Percentiles rank a stretch among this genome's conserved stretches.
Conservation (phyloP, 2,797 vertebrate genomes). For the Pangasius djambal region DNA sequence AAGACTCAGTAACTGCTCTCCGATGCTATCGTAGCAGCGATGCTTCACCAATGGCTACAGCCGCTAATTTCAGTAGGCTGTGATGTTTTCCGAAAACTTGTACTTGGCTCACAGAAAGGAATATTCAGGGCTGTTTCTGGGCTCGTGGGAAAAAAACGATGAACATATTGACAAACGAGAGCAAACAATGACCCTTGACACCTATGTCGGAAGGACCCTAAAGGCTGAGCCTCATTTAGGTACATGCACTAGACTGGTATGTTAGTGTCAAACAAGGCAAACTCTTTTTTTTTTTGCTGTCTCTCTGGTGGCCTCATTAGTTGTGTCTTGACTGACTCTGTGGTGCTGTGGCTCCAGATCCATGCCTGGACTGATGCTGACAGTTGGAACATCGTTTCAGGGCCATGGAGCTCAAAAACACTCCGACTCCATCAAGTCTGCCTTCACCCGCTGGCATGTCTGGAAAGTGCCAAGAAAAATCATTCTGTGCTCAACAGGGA, state of each 20-base stretch:
- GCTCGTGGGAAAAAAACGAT: not conserved
- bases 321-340: slow-evolving; percentile 48
- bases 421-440: slow-evolving; percentile 72
- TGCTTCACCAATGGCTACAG: slow-evolving; percentile 10
- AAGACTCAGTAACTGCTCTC: slow-evolving; percentile 6
- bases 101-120: not conserved
- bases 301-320: slow-evolving; percentile 80
- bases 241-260: slow-evolving; percentile 12
- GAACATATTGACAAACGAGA: not conserved
- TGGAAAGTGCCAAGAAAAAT: slow-evolving; percentile 60
- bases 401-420: slow-evolving; percentile 73
- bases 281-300: slow-evolving; percentile 16
- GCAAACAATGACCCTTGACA: not conserved
- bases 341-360: slow-evolving; percentile 61
- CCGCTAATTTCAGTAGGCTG: not conserved
- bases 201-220: not conserved
- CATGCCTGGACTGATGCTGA: slow-evolving; percentile 61
- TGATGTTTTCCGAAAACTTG: not conserved
- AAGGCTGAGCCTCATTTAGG: slow-evolving; percentile 17
- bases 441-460: slow-evolving; percentile 46
- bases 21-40: not conserved
- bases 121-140: not conserved
- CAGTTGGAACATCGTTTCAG: slow-evolving; percentile 68
- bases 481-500: slow-evolving; percentile 23
- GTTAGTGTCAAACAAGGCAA: slow-evolving; percentile 18